Evolutionary conservation across 2,888 invertebrate species (phyloP), one percentile per base, ranked within the genome.

Genomic region (Pristionchus japonicus): DNA sequence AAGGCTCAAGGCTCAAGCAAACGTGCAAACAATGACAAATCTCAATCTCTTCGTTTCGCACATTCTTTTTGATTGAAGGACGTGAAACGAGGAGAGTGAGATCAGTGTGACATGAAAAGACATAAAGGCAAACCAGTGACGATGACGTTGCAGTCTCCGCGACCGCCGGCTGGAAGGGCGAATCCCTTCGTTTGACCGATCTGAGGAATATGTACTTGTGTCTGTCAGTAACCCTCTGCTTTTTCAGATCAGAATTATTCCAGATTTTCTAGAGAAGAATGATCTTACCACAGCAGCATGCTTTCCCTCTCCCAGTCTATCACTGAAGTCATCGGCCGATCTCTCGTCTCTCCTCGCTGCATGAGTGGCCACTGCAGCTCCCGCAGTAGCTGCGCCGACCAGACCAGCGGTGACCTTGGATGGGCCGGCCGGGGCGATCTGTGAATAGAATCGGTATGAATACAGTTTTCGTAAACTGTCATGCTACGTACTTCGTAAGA

Each of bases 131-230:
- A 52, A 94, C 94, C 94, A 40, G 93, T 93, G 37, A 94, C 93
- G 80, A 94, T 90, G 37, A 94, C 94, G 87, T 94, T 94, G 91
- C 93, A 94, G 86, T 94, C 94, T 31, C 91, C 91, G 77, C 91
- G 47, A n/a, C 88, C 91, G 85, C 92, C 91, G 74, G 92, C 91
- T 74, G 93, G 93, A 80, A 94, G 92, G 87, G 92, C 91, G 91
- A 94, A 94, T 85, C 94, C 93, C 85, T 93, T 94, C 86, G 92
- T 91, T 82, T 93, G 92, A 77, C 94, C 94, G 80, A 94, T 91
- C 91, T 93, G 86, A 61, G 91, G 31, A 74, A 70, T 6, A 74
- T n/a, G 20, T 40, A 40, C 17, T 82, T 52, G 47, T n/a, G n/a
- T n/a, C n/a, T n/a, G n/a, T n/a, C n/a, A n/a, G n/a, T n/a, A n/a